phyloP scores from a whole-genome alignment of 2,888 invertebrate species.

The Clanis bilineata region DNA sequence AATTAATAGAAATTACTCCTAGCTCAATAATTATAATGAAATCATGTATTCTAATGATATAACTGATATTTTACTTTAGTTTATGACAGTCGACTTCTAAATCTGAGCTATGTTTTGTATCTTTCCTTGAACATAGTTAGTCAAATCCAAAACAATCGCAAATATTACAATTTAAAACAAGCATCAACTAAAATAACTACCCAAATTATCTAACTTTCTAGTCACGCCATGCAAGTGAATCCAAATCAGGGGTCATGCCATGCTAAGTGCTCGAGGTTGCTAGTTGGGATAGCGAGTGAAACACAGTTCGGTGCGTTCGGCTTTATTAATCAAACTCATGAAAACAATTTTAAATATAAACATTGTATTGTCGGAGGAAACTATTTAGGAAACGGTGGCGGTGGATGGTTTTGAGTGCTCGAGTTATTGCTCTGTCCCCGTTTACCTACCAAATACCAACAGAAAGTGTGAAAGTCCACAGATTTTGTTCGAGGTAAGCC shows the following conservation, averaged over 20 bases:
- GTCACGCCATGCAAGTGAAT: conserved; percentile 68
- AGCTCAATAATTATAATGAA: not conserved
- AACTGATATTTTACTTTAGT: not conserved
- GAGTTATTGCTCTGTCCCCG: conserved; percentile 34
- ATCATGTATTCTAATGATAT: not conserved
- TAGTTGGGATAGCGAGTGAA: conserved; percentile 75
- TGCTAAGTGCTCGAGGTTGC: conserved; percentile 70
- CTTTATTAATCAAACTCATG: conserved; percentile 68
- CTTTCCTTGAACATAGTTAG: not conserved
- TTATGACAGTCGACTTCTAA: not conserved
- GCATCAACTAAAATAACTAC: conserved; percentile 41
- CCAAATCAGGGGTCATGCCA: conserved; percentile 64
- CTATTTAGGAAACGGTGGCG: conserved; percentile 53
- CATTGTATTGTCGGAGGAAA: conserved; percentile 62
- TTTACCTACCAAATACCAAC: conserved; percentile 13
- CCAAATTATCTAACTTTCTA: conserved; percentile 28
- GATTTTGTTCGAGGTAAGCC: conserved; percentile 46
- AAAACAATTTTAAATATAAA: conserved; percentile 41
- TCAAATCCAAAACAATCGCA: conserved; percentile 7
- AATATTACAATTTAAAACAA: conserved; percentile 36
- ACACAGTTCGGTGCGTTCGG: conserved; percentile 78
- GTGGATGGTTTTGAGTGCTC: conserved; percentile 65
- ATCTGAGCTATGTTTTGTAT: not conserved
- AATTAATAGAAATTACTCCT: conserved; percentile 23
- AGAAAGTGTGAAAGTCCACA: conserved; percentile 51